Percentiles rank a stretch among this genome's conserved stretches.
Conservation (phyloP, 2,797 vertebrate species). For the Potorous gilbertii region DNA sequence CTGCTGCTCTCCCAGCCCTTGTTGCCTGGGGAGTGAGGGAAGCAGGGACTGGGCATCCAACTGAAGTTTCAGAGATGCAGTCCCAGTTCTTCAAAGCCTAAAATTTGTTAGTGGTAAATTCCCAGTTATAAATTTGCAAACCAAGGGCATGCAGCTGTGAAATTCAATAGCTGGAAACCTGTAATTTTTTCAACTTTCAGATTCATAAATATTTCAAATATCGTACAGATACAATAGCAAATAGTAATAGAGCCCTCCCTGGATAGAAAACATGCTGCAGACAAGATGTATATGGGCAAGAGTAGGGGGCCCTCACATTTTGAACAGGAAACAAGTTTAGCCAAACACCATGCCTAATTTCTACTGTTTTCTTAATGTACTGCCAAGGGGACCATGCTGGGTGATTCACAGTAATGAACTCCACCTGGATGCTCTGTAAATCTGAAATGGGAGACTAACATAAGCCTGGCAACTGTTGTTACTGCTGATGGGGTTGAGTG, state of each 20-base stretch:
- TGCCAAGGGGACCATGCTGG: conserved; percentile 77
- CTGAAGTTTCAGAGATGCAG: conserved; percentile 27
- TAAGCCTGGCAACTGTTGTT: conserved; percentile 51
- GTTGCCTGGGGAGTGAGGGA: conserved; percentile 9
- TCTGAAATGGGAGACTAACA: conserved; percentile 65
- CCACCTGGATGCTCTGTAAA: conserved; percentile 79
- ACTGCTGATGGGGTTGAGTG: conserved; percentile 69
- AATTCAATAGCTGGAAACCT: conserved; percentile 76
- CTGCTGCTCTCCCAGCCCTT: conserved; percentile 24
- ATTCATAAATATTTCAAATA: conserved; percentile 83
- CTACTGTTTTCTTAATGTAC: conserved; percentile 80
- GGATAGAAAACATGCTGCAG: conserved; percentile 67
- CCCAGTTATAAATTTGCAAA: conserved; percentile 72
- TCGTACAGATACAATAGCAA: conserved; percentile 77
- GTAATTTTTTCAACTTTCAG: conserved; percentile 75
- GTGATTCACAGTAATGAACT: conserved; percentile 82
- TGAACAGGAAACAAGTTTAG: conserved; percentile 69
- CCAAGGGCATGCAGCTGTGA: conserved; percentile 68
- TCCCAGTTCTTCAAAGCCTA: conserved; percentile 67
- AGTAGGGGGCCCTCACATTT: conserved; percentile 70
- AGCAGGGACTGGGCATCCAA: background rate
- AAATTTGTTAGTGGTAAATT: conserved; percentile 72
- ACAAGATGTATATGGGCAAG: conserved; percentile 64
- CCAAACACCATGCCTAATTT: conserved; percentile 77
- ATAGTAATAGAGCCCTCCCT: conserved; percentile 72